Base-by-base conservation (phyloP, 1,140 invertebrate species). In the Drosophila tani region DNA sequence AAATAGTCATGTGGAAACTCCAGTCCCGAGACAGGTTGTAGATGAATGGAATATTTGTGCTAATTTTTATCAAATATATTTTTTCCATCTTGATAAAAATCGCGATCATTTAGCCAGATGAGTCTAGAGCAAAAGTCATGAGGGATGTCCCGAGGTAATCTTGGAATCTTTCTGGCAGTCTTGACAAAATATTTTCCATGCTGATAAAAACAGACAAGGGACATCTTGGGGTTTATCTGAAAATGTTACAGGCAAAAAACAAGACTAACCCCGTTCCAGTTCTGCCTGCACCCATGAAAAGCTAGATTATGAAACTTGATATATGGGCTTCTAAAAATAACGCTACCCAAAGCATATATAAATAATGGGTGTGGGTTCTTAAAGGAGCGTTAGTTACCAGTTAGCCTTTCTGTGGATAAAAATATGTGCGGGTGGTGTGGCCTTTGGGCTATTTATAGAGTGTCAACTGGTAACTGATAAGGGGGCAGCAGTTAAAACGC, bases 401-500 rank as follows among this genome's bases (percentile, higher is more conserved):
- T 64, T 49, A 40, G n/a, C 43, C 51, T 55, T 55, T 38, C 14
- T 29, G 11, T 64, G 45, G 59, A 29, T 64, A 65, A 15, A 11
- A 19, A n/a, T 49, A 24, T 49, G 29, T 40, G 47, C 32, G 49
- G 64, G 47, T 45, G 40, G 40, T n/a, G 5, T 40, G 5, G 51
- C 29, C 63, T 53, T 45, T 3, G 27, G 24, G 38, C 46, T 70
- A 68, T 70, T 70, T 70, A 70, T 70, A 67, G 66, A 68, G 67
- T 70, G 49, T 45, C 67, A 53, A 55, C 62, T 65, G 40, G 27
- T 47, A 24, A 21, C 53, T 45, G 55, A 58, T 55, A 55, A 66
- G 50, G 55, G 35, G 59, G 67, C 62, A 15, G 49, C 17, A 58
- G 69, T 35, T 59, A 50, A 59, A 32, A 59, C 47, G 17, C 46